Evolutionary conservation across 2,113 vertebrate genomes (phyloP).

Genomic region (Cygnus buccinator): DNA sequence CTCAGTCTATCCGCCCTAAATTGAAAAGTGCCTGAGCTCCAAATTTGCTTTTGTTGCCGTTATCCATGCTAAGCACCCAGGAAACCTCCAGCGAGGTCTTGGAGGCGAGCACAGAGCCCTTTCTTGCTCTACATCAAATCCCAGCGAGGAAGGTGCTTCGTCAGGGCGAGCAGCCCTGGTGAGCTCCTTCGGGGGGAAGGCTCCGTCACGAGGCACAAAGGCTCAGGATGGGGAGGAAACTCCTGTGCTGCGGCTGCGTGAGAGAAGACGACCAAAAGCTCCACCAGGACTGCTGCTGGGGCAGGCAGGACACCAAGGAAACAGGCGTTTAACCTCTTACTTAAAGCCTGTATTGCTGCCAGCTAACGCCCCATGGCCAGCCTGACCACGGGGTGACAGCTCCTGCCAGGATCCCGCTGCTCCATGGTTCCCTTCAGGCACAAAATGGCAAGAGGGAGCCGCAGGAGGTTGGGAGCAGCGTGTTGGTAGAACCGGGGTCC

Average conservation of each 20-base stretch:
- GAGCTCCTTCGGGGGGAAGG: no score
- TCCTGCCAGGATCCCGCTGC: neutral
- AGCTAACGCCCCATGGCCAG: neutral
- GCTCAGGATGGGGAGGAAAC: no score
- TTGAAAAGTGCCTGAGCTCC: neutral
- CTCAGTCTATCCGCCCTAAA: neutral
- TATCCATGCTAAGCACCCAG: neutral
- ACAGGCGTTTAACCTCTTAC: no score
- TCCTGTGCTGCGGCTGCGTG: no score
- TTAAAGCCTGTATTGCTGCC: neutral
- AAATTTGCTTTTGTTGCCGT: neutral
- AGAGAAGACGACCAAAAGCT: no score
- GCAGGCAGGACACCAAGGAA: no score
- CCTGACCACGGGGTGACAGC: no score
- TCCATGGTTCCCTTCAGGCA: neutral
- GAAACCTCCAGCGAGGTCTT: neutral
- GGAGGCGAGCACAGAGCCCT: neutral
- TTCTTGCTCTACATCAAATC: no score
- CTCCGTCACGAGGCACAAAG: no score
- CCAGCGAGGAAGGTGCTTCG: no score
- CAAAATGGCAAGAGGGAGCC: neutral
- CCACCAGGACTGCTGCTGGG: no score
- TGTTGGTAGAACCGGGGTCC: neutral
- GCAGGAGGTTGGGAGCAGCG: rapidly evolving
- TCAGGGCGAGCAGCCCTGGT: no score